Base-by-base conservation (phyloP, 2,797 vertebrate species). In the Chanos chanos region DNA sequence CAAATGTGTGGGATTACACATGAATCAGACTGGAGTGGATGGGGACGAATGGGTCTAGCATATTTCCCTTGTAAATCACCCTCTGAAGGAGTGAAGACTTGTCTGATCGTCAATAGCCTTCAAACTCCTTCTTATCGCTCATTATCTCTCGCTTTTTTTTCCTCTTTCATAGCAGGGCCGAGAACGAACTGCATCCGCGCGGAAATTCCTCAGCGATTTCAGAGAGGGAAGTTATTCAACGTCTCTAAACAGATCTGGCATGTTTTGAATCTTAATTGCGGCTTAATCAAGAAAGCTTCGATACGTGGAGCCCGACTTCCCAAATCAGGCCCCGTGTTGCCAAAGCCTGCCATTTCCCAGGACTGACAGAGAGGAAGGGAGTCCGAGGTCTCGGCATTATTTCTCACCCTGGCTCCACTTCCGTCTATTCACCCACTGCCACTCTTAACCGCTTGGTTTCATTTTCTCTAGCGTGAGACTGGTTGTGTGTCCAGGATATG, bases 151-250 rank as follows among this genome's bases (percentile, higher is more conserved):
- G 50, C 33, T 60, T 10, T 3, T 54, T 72, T 74, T 50, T 50
- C 71, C 74, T 72, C 81, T 79, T 83, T 85, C 64, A 79, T 79
- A 72, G 80, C 59, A 22, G 55, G 53, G 70, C 73, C 72, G 62
- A 69, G 71, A 66, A 78, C 68, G 61, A 84, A 80, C 83, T 81
- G 67, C 70, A 83, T 83, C 80, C 74, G 53, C 61, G 79, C 74
- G 82, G 80, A 86, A 85, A 82, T 82, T 77, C 67, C 73, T 60
- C 68, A 72, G 68, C 55, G 68, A 78, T 77, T 81, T 77, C 67
- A 70, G 67, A 74, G 70, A 73, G 72, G 68, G 58, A 61, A 34
- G 25, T 73, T 69, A 66, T 58, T 52, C 72, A 19, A 59, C 16
- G 10, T 62, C 43, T 70, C 68, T 73, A 60, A 71, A 72, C 65